Percentiles rank a stretch among this genome's conserved stretches.
phyloP scores from a whole-genome alignment of 2,888 invertebrate genomes.

The Acanthosepion lycidas region DNA sequence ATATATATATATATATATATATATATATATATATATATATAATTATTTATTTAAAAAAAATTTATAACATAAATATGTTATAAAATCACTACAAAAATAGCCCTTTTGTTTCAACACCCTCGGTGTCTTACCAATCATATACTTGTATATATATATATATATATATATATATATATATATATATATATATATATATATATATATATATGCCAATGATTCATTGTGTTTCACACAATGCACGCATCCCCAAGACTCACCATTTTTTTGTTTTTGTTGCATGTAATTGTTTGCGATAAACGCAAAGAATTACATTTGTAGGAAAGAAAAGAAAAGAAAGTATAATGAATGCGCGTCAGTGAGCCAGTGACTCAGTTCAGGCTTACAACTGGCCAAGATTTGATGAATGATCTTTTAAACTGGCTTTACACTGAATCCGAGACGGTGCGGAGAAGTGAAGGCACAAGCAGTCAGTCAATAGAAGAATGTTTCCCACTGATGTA shows the following conservation, averaged over 20 bases:
- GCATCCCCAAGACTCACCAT: too few relatives aligned
- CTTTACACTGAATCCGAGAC: neutral
- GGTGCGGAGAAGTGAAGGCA: neutral
- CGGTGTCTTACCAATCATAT: too few relatives aligned
- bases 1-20: neutral
- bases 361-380: neutral
- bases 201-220: neutral
- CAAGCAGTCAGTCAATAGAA: neutral
- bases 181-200: neutral
- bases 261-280: neutral
- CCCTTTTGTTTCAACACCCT: too few relatives aligned
- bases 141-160: too few relatives aligned
- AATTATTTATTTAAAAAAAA: too few relatives aligned
- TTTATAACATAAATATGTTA: too few relatives aligned
- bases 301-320: neutral
- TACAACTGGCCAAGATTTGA: neutral
- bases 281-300: neutral
- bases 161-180: neutral
- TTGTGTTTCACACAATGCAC: too few relatives aligned
- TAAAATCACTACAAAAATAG: too few relatives aligned
- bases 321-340: neutral
- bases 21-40: neutral
- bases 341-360: neutral
- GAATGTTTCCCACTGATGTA: neutral
- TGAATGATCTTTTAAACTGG: conserved; percentile 22